These are phyloP conservation scores for Nothobranchius kuhntae DNA, from an alignment of 2,113 vertebrate genomes.

Conservation along the genomic window DNA sequence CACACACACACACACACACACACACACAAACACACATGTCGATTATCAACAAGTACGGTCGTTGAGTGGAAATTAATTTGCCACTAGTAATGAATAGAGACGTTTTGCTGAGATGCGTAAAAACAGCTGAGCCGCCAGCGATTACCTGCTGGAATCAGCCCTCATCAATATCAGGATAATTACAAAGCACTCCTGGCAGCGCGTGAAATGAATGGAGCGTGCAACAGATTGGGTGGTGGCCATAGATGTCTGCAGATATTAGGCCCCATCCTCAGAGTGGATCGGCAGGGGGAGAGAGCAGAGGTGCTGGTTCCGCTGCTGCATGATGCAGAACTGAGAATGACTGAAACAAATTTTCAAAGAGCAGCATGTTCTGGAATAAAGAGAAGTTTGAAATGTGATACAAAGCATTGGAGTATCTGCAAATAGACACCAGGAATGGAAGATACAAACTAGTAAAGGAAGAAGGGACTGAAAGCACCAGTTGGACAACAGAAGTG, in stretches of 20 bases:
- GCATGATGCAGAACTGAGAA: neutral
- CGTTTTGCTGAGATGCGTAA: constrained; percentile 76
- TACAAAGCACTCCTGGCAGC: constrained; percentile 80
- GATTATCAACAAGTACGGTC: constrained; percentile 63
- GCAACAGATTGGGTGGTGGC: constrained; percentile 69
- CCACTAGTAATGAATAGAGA: constrained; percentile 79
- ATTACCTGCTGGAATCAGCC: constrained; percentile 81
- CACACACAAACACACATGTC: constrained; percentile 11
- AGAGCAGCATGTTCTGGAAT: neutral
- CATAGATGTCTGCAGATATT: constrained; percentile 77
- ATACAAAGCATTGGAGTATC: neutral
- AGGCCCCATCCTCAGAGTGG: constrained; percentile 48
- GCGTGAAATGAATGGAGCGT: constrained; percentile 76
- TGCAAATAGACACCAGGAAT: neutral
- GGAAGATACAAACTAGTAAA: neutral
- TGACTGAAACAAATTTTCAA: neutral
- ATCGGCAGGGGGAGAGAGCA: constrained; percentile 3
- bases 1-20: constrained; percentile 17
- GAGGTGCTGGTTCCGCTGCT: constrained; percentile 20
- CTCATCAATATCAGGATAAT: constrained; percentile 82
- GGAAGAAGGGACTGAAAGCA: too few relatives aligned
- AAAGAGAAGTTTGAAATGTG: neutral
- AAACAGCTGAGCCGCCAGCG: constrained; percentile 74
- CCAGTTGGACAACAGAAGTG: too few relatives aligned
- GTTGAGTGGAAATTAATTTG: constrained; percentile 76